A percentile compares a stretch with the other conserved stretches of the same genome.
These are phyloP conservation scores for Elanus axillaris DNA, from an alignment of 2,113 vertebrate species.

Conservation along the genomic window DNA sequence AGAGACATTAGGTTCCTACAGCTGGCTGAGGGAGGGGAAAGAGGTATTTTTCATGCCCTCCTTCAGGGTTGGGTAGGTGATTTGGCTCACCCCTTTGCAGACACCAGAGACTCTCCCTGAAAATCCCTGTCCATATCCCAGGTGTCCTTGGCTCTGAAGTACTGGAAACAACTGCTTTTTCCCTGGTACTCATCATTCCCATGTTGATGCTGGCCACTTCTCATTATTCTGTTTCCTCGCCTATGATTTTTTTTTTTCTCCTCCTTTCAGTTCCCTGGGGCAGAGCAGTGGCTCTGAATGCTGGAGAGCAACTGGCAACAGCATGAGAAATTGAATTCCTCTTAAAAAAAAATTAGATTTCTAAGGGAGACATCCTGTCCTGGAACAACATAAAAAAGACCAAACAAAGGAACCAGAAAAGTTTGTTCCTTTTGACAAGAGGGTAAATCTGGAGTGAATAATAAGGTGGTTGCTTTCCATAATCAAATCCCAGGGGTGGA, in stretches of 20 bases:
- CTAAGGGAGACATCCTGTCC: neutral
- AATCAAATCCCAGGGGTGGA: neutral
- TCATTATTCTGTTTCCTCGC: neutral
- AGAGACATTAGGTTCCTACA: neutral
- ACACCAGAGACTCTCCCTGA: neutral
- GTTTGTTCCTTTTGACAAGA: neutral
- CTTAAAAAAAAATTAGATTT: neutral
- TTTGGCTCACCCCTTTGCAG: neutral
- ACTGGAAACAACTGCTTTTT: neutral
- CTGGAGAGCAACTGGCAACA: neutral
- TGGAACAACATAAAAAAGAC: neutral
- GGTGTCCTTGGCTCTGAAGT: neutral
- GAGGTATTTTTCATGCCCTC: neutral
- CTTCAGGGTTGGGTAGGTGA: fast-evolving
- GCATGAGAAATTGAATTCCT: neutral
- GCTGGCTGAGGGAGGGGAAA: neutral
- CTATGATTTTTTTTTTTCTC: neutral
- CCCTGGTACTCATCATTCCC: neutral
- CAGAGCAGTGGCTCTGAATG: neutral
- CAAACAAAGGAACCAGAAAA: neutral
- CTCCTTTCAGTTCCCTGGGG: neutral
- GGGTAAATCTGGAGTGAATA: neutral
- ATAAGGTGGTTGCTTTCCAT: neutral
- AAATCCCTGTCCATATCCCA: neutral
- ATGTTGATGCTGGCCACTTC: neutral